phyloP scores from a whole-genome alignment of 2,888 invertebrate species.

The Microplitis deprimator region DNA sequence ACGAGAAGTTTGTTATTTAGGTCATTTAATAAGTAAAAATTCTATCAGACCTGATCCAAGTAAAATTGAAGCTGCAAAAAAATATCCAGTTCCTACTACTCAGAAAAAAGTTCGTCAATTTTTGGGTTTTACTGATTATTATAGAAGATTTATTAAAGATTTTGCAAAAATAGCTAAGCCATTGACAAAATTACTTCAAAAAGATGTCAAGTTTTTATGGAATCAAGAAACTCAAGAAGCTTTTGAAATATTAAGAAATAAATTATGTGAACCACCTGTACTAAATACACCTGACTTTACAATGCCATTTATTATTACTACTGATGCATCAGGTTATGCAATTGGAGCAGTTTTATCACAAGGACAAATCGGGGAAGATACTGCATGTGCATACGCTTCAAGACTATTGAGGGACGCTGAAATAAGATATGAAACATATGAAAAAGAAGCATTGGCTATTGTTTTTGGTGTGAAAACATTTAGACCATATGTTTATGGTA shows the following conservation, averaged over 20 bases:
- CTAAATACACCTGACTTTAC: conserved; percentile 58
- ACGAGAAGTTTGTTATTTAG: conserved; percentile 51
- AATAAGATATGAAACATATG: conserved; percentile 23
- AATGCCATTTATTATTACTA: conserved; percentile 53
- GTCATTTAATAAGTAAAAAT: conserved; percentile 51
- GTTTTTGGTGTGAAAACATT: conserved; percentile 19
- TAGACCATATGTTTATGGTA: conserved; percentile 31
- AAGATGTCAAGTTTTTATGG: conserved; percentile 48
- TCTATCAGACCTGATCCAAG: conserved; percentile 52
- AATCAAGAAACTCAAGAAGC: conserved; percentile 30
- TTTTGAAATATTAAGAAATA: conserved; percentile 42
- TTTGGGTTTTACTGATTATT: conserved; percentile 53
- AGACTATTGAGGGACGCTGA: conserved; percentile 23
- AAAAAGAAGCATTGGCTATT: conserved; percentile 20
- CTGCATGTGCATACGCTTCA: conserved; percentile 21
- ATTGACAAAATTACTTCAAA: conserved; percentile 50
- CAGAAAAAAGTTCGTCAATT: conserved; percentile 41
- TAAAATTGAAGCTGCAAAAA: background rate
- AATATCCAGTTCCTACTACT: background rate
- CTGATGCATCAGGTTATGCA: conserved; percentile 15
- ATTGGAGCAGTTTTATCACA: conserved; percentile 11
- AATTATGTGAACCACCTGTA: conserved; percentile 40
- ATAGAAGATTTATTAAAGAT: conserved; percentile 51
- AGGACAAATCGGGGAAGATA: conserved; percentile 16
- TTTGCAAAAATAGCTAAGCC: conserved; percentile 52